Evolutionary conservation across 2,888 invertebrate species (phyloP), one percentile per base, ranked within the genome.

Genomic region (Heterodera filipjevi): DNA sequence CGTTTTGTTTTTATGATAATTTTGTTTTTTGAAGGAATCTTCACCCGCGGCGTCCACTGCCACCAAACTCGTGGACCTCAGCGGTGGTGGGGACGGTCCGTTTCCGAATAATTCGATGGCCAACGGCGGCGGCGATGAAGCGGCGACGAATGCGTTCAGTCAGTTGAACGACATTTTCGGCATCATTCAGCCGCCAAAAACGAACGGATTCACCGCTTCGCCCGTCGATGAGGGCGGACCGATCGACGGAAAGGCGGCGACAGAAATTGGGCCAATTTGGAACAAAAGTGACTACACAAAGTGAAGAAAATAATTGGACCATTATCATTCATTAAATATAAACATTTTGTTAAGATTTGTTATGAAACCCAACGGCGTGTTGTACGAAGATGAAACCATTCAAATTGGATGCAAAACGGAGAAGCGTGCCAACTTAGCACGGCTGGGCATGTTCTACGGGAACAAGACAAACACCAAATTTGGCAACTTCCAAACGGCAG

Each of bases 301-400:
- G 82, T 81, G 59, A 72, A n/a, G 10, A 3, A 3, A 35, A 27
- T n/a, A 35, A 0, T 46, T 44, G 16, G 10, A 33, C 1, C 27
- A 22, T 2, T 0, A 30, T 49, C 19, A 49, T 49, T 19, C 8
- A 49, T 8, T 3, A 35, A 33, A 72, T 46, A 10, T 12, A 1
- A 33, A 71, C 27, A 22, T 71, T 71, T 70, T 66, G 5, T 1
- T 66, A 22, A 83, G 81, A 32, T 78, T 81, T 27, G 76, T 79
- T 80, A 95, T 95, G 90, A 99, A 98, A 92, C 96, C 96, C 90
- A 98, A 97, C 91, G 99, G 99, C 78, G 96, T 99, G 35, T 92
- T 99, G 35, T 99, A 95, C 91, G 99, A 99, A 91, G 98, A 96
- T 91, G 96, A 98, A 89, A 92, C 97, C 86, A 93, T 97, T 81